Evolutionary conservation across 2,888 invertebrate genomes (phyloP), one percentile per base, ranked within the genome.

Genomic region (Tuta absoluta): DNA sequence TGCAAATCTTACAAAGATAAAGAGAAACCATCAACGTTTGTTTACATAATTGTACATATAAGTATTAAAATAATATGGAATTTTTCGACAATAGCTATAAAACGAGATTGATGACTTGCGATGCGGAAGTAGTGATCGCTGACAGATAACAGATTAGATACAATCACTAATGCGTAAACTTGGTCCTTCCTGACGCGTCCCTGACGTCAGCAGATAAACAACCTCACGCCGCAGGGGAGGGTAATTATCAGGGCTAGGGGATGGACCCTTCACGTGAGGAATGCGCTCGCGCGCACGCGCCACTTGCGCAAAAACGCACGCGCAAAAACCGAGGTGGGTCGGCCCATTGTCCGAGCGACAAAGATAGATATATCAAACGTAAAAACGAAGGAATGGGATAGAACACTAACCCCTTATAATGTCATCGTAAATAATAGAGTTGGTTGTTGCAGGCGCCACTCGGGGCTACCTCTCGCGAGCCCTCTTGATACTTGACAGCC

Each of bases 261-360:
- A 41, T n/a, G 41, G 11, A 28, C 33, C 53, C 37, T 37, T 10
- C 37, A 37, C 57, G 57, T 17, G 57, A n/a, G 57, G 33, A 37
- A 37, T 37, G 33, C 45, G 45, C 41, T 12, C 41, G 23, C 21
- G 58, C 58, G 38, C 58, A 59, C 59, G 59, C 59, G 59, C 59
- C 41, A 37, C 23, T 59, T 41, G 41, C 41, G 59, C 41, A 59
- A 59, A 59, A 41, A 59, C 59, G 21, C 24, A 53, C 38, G n/a
- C 23, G 59, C 21, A 21, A 59, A 41, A 59, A 59, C 59, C 19
- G 7, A 23, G 19, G 33, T 17, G 57, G 57, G 21, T 23, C 37
- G 17, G 14, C n/a, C 37, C 33, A 57, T 57, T 57, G 57, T 57
- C 33, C 10, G 57, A 57, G 17, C 1, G 37, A 57, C 17, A 33